Evolutionary conservation across 1,140 invertebrate genomes (phyloP).

Genomic region (Belonocnema kinseyi): DNA sequence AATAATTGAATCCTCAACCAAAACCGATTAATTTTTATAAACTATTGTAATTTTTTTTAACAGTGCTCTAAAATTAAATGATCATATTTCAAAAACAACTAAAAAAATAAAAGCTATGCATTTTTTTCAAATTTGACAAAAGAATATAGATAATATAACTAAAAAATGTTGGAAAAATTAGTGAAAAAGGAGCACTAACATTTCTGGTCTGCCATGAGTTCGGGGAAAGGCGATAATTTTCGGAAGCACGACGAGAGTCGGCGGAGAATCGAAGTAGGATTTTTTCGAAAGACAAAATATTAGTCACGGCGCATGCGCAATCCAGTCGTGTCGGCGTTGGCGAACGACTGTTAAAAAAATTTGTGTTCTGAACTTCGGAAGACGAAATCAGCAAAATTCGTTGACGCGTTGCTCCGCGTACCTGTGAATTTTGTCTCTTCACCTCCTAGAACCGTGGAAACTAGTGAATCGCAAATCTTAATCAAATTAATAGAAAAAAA

Average conservation of each 20-base stretch:
- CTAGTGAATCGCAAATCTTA: neutral
- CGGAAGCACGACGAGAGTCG: conserved; percentile 1
- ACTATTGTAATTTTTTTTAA: too few species aligned
- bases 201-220: neutral
- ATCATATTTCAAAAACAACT: too few species aligned
- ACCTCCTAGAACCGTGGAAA: neutral
- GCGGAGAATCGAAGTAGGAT: conserved; percentile 23
- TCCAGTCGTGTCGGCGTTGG: conserved; percentile 7
- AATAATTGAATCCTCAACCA: too few species aligned
- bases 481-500: conserved; percentile 11
- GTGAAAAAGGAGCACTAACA: too few species aligned
- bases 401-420: neutral
- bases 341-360: conserved; percentile 27
- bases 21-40: too few species aligned
- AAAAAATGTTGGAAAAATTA: neutral
- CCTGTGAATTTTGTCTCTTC: neutral
- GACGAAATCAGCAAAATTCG: conserved; percentile 15
- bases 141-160: too few species aligned
- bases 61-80: too few species aligned
- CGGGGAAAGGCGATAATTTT: conserved; percentile 4
- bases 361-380: conserved; percentile 5
- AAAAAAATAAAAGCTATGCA: too few species aligned
- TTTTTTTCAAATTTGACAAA: too few species aligned
- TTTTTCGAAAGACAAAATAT: conserved; percentile 30
- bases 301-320: conserved; percentile 5